These are phyloP conservation scores for Myiozetetes cayanensis DNA, from an alignment of 2,113 vertebrate species.

Conservation along the genomic window DNA sequence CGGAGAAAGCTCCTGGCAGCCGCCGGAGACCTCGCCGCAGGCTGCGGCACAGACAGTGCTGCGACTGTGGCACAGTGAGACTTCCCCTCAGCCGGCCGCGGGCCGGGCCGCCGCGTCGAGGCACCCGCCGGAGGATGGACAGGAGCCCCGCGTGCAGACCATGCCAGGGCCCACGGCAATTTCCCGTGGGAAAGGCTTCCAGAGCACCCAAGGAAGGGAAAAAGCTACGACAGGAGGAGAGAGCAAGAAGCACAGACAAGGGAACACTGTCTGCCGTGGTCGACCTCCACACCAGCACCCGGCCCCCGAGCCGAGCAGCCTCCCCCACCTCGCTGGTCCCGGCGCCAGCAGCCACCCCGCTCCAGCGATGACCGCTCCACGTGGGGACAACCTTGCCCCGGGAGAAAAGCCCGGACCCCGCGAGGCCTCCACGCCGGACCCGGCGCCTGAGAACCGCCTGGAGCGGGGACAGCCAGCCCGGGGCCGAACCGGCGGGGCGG, in stretches of 20 bases:
- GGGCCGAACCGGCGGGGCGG: background rate
- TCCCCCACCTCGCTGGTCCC: background rate
- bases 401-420: background rate
- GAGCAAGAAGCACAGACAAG: background rate
- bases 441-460: background rate
- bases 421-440: background rate
- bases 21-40: background rate
- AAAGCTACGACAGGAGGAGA: fast-evolving
- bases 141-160: fast-evolving
- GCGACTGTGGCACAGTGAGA: background rate
- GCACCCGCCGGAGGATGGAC: background rate
- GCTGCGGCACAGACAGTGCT: background rate
- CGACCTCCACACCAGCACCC: fast-evolving
- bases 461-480: background rate
- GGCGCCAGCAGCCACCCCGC: background rate
- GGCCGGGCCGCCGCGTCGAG: background rate
- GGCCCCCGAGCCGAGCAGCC: background rate
- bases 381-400: background rate
- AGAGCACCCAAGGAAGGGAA: background rate
- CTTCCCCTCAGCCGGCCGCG: background rate
- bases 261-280: background rate
- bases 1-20: background rate
- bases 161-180: background rate
- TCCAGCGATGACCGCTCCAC: background rate
- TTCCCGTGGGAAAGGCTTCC: background rate